Evolutionary conservation across 2,797 vertebrate genomes (phyloP), one percentile per base, ranked within the genome.

Genomic region (Pipistrellus pygmaeus): DNA sequence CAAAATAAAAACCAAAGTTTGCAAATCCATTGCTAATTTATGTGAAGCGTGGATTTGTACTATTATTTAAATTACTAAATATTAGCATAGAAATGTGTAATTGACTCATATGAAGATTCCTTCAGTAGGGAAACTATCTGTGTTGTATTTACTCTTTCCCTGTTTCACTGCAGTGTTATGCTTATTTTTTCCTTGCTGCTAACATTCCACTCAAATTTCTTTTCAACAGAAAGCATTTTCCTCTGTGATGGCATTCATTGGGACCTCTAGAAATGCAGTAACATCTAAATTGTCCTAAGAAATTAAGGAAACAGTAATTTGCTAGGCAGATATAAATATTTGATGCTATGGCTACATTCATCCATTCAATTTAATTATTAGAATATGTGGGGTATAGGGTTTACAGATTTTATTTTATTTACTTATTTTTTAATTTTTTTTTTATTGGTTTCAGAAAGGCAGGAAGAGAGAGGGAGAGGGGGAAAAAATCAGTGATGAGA

Each of bases 201-300:
- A 13, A 32, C 7, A 66, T 53, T 72, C 32, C 9, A 84, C 46
- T 72, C 30, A 75, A 64, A 51, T 60, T 20, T 7, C 66, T 55
- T 35, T 32, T 20, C 14, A 77, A 51, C 3, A 55, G 73, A 93
- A 48, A 73, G 13, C 8, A 5, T 27, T 3, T 86, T 48, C 13
- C 64, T 90, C 69, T 35, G 0, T 78, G 27, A 3, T 15, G 21
- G 66, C 46, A 78, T 83, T 95, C 72, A 5, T 0, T 64, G 73
- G 30, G 41, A 23, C 57, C 3, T 35, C 14, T 96, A 44, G 41
- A 96, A 89, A 21, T 6, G 0, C n/a, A 92, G 38, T 92, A 78
- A 95, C 94, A 92, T 68, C 53, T 88, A 90, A 77, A 62, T 25
- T 88, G 78, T n/a, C 75, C 38, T 93, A 55, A 93, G 88, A n/a